Evolutionary conservation across 2,113 vertebrate species (phyloP).

Genomic region (Anseranas semipalmata): DNA sequence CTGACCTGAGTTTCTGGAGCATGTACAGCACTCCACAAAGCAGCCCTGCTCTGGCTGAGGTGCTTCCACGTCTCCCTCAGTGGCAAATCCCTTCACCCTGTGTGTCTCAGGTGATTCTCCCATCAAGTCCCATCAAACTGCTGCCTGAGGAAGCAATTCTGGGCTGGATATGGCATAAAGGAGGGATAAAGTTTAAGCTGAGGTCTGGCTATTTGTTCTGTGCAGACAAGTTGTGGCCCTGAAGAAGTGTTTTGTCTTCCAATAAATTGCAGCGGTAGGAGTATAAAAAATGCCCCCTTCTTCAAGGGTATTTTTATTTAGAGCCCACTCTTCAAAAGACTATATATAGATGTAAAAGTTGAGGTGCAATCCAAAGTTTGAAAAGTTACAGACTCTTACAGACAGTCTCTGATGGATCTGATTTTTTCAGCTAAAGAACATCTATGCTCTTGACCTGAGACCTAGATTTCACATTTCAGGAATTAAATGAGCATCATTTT

Average conservation of each 20-base stretch:
- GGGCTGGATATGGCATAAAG: background rate
- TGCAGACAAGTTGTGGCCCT: background rate
- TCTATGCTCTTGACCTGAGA: constrained; percentile 59
- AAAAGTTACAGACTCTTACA: constrained; percentile 26
- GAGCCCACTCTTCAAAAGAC: background rate
- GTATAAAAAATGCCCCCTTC: background rate
- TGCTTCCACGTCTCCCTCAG: background rate
- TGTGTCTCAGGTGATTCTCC: background rate
- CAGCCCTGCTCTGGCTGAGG: background rate
- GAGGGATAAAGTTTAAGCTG: background rate
- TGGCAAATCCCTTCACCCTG: background rate
- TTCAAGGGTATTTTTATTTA: constrained; percentile 55
- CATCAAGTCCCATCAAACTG: background rate
- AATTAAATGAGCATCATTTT: constrained; percentile 65
- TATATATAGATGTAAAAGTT: background rate
- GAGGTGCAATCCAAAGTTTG: constrained; percentile 10
- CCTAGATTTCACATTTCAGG: constrained; percentile 61
- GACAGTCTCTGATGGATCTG: constrained; percentile 42
- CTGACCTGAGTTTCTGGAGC: background rate
- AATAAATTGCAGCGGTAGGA: background rate
- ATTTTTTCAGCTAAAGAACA: constrained; percentile 58
- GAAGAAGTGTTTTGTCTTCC: background rate
- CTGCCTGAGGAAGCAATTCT: background rate
- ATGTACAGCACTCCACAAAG: background rate
- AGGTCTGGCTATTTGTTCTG: background rate